These are phyloP conservation scores for Agonopterix subpropinquella DNA, from an alignment of 2,888 invertebrate species.

Conservation along the genomic window DNA sequence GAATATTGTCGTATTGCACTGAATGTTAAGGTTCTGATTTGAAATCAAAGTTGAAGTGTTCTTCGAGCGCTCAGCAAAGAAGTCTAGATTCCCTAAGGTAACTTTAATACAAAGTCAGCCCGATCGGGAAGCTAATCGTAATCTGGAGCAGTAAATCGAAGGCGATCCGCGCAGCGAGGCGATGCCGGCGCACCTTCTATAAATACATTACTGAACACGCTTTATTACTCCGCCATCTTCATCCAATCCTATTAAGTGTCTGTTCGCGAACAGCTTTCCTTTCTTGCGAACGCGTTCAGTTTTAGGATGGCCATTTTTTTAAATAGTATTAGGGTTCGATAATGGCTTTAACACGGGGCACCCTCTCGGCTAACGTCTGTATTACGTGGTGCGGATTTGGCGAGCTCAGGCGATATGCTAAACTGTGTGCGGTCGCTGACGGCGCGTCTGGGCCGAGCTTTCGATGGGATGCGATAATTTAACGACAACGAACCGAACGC, in stretches of 20 bases:
- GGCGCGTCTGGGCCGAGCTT: slow-evolving; percentile 33
- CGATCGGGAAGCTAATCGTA: slow-evolving; percentile 47
- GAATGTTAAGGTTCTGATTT: too few species aligned
- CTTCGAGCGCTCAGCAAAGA: slow-evolving; percentile 5
- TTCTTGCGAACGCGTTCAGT: slow-evolving; percentile 46
- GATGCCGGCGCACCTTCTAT: slow-evolving; percentile 54
- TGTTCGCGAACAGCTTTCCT: slow-evolving; percentile 54
- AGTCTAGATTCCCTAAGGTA: slow-evolving; percentile 9
- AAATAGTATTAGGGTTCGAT: slow-evolving; percentile 68
- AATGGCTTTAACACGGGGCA: slow-evolving; percentile 59
- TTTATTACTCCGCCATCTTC: slow-evolving; percentile 71
- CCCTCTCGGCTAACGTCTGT: slow-evolving; percentile 44
- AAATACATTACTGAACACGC: slow-evolving; percentile 72
- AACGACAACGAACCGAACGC: slow-evolving; percentile 39
- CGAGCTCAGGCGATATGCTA: slow-evolving; percentile 62
- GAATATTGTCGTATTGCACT: too few species aligned
- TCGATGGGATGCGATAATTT: slow-evolving; percentile 60
- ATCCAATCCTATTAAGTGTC: slow-evolving; percentile 71
- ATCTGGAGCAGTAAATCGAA: slow-evolving; percentile 54
- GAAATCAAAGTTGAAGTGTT: too few species aligned
- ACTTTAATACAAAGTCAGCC: slow-evolving; percentile 29
- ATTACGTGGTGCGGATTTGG: slow-evolving; percentile 51
- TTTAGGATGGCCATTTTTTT: slow-evolving; percentile 65
- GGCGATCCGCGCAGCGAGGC: slow-evolving; percentile 48
- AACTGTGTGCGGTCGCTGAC: slow-evolving; percentile 43